These are phyloP conservation scores for Caracal caracal DNA, from an alignment of 2,113 vertebrate species.

Conservation along the genomic window DNA sequence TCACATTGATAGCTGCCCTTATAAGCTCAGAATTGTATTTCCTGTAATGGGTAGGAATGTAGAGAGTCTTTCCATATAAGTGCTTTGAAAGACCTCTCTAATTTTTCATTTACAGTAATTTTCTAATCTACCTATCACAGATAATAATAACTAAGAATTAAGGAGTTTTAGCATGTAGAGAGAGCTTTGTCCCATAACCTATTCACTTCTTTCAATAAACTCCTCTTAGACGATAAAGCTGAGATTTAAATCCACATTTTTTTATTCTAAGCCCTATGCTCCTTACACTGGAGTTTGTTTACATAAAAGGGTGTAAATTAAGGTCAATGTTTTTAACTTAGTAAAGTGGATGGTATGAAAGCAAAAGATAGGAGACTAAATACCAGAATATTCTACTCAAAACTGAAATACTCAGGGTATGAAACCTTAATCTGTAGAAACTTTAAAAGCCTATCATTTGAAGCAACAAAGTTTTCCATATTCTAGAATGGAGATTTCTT, in stretches of 20 bases:
- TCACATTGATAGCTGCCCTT: constrained; percentile 39
- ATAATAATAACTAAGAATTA: neutral
- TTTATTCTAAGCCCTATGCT: neutral
- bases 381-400: neutral
- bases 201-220: neutral
- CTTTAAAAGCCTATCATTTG: neutral
- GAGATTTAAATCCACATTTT: neutral
- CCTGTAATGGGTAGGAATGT: neutral
- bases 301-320: neutral
- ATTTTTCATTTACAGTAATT: constrained; percentile 3
- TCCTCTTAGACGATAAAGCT: neutral
- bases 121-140: neutral
- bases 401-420: neutral
- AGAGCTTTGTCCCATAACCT: neutral
- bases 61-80: neutral
- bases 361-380: neutral
- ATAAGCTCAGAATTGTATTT: neutral
- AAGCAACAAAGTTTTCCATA: neutral
- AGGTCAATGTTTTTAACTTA: neutral
- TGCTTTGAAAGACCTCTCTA: neutral
- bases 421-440: neutral
- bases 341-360: neutral
- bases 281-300: neutral
- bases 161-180: neutral
- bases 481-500: neutral